Base-by-base conservation (phyloP, 2,797 vertebrate genomes). In the Acipenser transmontanus region DNA sequence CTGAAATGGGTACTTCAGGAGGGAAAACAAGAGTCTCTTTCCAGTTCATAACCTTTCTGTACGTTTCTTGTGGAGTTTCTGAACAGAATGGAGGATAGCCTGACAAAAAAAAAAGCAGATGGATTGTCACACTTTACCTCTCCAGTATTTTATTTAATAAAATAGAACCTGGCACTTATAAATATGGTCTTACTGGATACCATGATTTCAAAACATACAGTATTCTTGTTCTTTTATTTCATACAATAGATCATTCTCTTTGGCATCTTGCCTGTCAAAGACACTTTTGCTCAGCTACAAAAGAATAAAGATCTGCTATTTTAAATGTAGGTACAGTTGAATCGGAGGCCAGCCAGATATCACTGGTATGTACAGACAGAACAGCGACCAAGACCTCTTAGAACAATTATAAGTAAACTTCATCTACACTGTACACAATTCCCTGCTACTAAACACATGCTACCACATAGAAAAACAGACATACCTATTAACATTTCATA, bases 31-130 rank as follows among this genome's bases (percentile, higher is more conserved):
- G 85, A 0, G 96, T 99, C 84, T 99, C 97, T 82, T 95, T 95
- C 97, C 97, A 99, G 87, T 95, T 98, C 97, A 99, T 99, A 69
- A 99, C 97, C 84, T 99, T 99, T 78, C 96, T 91, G 66, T 99
- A 99, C 0, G 97, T 99, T 83, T 99, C 97, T 75, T 99, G 97
- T 0, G 97, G 97, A 0, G 95, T 98, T 88, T 99, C 97, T 0
- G 97, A 99, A 78, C 97, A 99, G 87, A 99, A 99, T 1, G 97
- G 97, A 8, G 97, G 97, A 75, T 99, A 99, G 60, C 97, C 97
- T 99, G 79, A 2, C 63, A 47, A 74, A 65, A 61, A 20, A 67
- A 67, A 70, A 69, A 67, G 2, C 2, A 8, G 50, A 8, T 52
- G 6, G 50, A 8, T 8, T 52, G 50, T 52, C 8, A 12, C 1